phyloP scores from a whole-genome alignment of 1,140 invertebrate genomes.

The Conus ventricosus region DNA sequence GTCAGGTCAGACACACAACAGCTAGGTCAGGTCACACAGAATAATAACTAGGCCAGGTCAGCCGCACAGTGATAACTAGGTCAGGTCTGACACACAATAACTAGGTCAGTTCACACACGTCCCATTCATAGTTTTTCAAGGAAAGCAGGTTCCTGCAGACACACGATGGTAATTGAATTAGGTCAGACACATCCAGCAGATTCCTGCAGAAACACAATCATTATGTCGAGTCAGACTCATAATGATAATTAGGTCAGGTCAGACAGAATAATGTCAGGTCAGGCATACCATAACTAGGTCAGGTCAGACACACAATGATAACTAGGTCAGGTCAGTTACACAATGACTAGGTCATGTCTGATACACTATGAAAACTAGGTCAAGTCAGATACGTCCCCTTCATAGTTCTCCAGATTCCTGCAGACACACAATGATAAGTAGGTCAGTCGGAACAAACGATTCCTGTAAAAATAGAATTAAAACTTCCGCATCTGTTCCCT shows the following conservation, averaged over 20 bases:
- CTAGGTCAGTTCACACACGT: conserved; percentile 41
- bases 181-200: conserved; percentile 81
- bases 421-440: conserved; percentile 41
- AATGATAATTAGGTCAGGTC: too few relatives aligned
- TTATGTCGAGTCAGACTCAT: conserved; percentile 66
- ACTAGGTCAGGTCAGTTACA: too few relatives aligned
- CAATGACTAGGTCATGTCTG: conserved; percentile 9
- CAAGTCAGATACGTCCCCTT: conserved; percentile 66
- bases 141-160: conserved; percentile 84
- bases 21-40: conserved; percentile 73
- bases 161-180: conserved; percentile 52
- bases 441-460: conserved; percentile 47
- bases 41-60: background rate
- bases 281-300: too few relatives aligned
- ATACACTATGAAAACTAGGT: conserved; percentile 4
- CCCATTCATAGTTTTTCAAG: conserved; percentile 83
- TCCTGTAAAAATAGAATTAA: too few relatives aligned
- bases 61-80: too few relatives aligned
- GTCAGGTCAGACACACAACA: background rate
- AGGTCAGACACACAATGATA: too few relatives aligned
- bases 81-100: too few relatives aligned
- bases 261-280: too few relatives aligned
- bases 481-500: too few relatives aligned
- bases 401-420: conserved; percentile 85
- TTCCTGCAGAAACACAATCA: conserved; percentile 75